Evolutionary conservation across 2,888 invertebrate species (phyloP).

Genomic region (Smittia sp.): DNA sequence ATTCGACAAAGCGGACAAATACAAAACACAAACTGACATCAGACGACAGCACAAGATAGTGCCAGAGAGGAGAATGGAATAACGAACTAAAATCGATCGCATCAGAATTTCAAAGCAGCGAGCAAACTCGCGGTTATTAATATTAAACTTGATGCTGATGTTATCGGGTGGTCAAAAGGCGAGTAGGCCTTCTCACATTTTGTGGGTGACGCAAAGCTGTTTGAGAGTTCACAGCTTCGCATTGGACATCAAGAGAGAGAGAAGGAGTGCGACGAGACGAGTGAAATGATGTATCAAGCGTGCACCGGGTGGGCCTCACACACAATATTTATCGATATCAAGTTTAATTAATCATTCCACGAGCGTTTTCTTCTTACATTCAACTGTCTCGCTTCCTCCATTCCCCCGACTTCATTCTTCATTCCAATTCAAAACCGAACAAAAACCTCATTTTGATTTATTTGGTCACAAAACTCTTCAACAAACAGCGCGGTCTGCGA

Average conservation of each 20-base stretch:
- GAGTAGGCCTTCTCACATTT: neutral
- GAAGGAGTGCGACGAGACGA: neutral
- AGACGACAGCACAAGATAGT: too few relatives aligned
- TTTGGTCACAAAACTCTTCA: conserved; percentile 30
- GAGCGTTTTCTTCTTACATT: conserved; percentile 13
- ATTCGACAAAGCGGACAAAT: conserved; percentile 10
- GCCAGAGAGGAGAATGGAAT: neutral
- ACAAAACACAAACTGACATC: neutral
- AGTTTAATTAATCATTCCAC: conserved; percentile 39
- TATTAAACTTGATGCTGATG: neutral
- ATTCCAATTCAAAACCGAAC: conserved; percentile 14
- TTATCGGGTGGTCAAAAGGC: neutral
- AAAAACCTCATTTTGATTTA: conserved; percentile 36
- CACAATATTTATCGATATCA: conserved; percentile 39
- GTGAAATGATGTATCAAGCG: neutral
- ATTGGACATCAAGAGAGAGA: neutral
- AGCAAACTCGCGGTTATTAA: neutral
- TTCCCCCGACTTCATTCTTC: conserved; percentile 14
- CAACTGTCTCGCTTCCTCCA: neutral
- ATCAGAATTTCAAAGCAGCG: neutral
- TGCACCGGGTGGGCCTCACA: conserved; percentile 9
- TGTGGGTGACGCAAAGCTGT: neutral
- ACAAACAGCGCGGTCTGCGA: neutral
- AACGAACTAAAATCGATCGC: neutral
- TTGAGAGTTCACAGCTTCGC: neutral